These are phyloP conservation scores for Plectropomus leopardus DNA, from an alignment of 2,113 vertebrate genomes.

Conservation along the genomic window DNA sequence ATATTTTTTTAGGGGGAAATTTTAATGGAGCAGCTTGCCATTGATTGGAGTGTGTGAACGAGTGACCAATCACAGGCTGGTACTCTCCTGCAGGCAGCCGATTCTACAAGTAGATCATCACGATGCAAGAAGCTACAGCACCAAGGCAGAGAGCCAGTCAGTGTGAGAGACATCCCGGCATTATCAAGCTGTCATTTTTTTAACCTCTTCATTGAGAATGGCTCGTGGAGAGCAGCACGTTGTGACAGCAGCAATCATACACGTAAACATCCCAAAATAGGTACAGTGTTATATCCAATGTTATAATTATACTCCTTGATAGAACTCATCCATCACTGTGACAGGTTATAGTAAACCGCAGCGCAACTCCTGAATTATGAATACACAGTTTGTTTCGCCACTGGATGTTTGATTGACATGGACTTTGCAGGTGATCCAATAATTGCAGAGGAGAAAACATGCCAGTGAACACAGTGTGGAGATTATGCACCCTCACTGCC, in stretches of 20 bases:
- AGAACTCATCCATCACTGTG: not conserved
- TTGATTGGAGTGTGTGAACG: slow-evolving; percentile 56
- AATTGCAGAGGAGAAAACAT: slow-evolving; percentile 24
- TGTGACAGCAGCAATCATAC: not conserved
- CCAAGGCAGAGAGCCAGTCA: slow-evolving; percentile 33
- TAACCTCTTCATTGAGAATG: not conserved
- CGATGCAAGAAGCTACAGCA: slow-evolving; percentile 30
- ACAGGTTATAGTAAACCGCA: not conserved
- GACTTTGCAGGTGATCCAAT: slow-evolving; percentile 34
- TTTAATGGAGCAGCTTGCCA: slow-evolving; percentile 48
- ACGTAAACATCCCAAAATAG: not conserved
- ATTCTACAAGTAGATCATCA: slow-evolving; percentile 44
- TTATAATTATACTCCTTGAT: not conserved
- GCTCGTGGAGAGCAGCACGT: not conserved
- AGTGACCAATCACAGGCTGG: slow-evolving; percentile 46
- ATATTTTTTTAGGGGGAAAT: not conserved
- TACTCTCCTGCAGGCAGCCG: slow-evolving; percentile 29
- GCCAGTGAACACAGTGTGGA: slow-evolving; percentile 42
- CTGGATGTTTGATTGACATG: slow-evolving; percentile 31
- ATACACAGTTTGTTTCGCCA: not conserved
- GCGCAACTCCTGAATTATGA: not conserved
- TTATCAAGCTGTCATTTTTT: not conserved
- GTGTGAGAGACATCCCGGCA: slow-evolving; percentile 2
- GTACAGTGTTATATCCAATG: not conserved
- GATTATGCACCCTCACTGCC: slow-evolving; percentile 31